Conservation (phyloP, 2,113 vertebrate species). For the Phocoena sinus region DNA sequence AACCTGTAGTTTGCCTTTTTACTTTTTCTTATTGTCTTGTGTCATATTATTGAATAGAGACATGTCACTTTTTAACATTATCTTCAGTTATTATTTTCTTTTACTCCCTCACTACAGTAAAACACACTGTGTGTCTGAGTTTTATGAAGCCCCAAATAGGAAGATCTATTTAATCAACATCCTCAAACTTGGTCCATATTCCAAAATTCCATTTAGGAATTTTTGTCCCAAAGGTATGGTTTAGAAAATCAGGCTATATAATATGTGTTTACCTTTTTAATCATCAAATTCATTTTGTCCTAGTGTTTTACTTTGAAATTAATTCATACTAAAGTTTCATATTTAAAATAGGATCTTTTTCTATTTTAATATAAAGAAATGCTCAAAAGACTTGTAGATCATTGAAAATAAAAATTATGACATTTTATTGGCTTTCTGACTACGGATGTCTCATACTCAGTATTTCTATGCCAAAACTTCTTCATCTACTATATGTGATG, state of each 20-base stretch:
- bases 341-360: neutral
- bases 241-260: neutral
- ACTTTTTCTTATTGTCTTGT: neutral
- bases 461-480: neutral
- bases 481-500: neutral
- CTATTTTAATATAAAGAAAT: neutral
- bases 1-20: neutral
- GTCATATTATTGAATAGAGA: neutral
- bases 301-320: neutral
- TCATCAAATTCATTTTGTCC: neutral
- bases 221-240: neutral
- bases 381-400: neutral
- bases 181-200: neutral
- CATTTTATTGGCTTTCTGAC: neutral
- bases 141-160: neutral
- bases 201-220: neutral
- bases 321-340: neutral
- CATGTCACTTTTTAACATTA: neutral
- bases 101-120: neutral
- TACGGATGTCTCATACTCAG: neutral
- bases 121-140: neutral
- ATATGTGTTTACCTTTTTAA: neutral
- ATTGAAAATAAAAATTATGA: neutral
- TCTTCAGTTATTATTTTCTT: neutral
- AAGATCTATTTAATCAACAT: neutral